Percentiles rank a stretch among this genome's conserved stretches.
phyloP scores from a whole-genome alignment of 2,888 invertebrate genomes.

The Junonia oenone region DNA sequence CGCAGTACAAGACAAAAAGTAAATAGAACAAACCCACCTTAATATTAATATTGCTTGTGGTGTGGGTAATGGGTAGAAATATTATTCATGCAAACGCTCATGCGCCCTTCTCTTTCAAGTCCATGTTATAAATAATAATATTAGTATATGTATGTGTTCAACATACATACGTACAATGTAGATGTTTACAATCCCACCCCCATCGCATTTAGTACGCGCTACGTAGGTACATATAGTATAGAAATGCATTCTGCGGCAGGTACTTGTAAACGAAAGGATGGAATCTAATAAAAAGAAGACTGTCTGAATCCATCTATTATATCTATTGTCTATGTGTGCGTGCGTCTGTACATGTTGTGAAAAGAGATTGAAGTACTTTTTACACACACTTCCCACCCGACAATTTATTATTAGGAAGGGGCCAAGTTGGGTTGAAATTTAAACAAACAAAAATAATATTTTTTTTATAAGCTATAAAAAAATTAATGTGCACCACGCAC shows the following conservation, averaged over 20 bases:
- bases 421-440: constrained; percentile 44
- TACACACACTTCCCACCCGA: constrained; percentile 38
- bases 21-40: constrained; percentile 28
- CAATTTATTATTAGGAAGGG: constrained; percentile 52
- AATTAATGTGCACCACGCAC: constrained; percentile 5
- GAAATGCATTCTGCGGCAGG: constrained; percentile 41
- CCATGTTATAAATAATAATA: constrained; percentile 33
- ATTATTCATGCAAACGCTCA: constrained; percentile 38
- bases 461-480: constrained; percentile 27
- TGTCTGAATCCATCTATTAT: constrained; percentile 40
- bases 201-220: constrained; percentile 17
- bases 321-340: constrained; percentile 41
- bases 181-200: constrained; percentile 29
- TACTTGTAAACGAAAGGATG: constrained; percentile 47
- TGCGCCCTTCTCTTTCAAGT: constrained; percentile 39
- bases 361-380: constrained; percentile 48
- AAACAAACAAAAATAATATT: constrained; percentile 22
- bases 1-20: constrained; percentile 27
- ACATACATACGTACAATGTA: constrained; percentile 19
- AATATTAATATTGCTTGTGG: constrained; percentile 29
- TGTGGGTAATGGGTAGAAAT: constrained; percentile 33
- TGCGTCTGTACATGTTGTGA: constrained; percentile 39
- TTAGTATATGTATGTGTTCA: constrained; percentile 24
- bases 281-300: constrained; percentile 62
- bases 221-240: constrained; percentile 25